Conservation (phyloP, 2,888 invertebrate genomes). For the Caenorhabditis sp. region DNA sequence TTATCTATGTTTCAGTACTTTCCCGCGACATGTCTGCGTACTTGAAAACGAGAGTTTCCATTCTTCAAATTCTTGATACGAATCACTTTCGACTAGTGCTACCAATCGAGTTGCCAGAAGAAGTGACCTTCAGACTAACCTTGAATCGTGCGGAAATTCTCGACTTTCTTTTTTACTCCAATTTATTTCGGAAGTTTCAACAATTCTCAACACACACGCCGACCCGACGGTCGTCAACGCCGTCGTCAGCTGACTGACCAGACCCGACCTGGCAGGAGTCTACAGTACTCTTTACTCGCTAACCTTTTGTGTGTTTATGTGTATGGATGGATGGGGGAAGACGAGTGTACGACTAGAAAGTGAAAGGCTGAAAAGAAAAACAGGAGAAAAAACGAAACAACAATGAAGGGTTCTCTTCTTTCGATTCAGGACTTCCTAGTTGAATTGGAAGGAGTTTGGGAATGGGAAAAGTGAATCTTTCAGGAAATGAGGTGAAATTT, state of each 20-base stretch:
- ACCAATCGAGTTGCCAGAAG: neutral
- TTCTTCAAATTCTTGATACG: constrained; percentile 29
- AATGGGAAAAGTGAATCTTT: neutral
- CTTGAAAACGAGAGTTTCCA: neutral
- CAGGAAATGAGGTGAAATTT: neutral
- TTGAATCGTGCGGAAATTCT: constrained; percentile 42
- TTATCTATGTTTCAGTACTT: neutral
- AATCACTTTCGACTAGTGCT: constrained; percentile 23
- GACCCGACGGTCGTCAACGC: constrained; percentile 8
- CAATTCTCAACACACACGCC: constrained; percentile 7
- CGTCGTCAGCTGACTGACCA: constrained; percentile 58
- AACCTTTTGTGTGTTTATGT: constrained; percentile 58
- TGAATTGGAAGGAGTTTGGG: neutral
- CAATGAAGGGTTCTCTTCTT: constrained; percentile 23
- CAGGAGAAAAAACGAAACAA: constrained; percentile 36
- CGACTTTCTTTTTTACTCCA: constrained; percentile 33
- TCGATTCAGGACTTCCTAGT: neutral
- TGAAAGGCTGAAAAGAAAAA: constrained; percentile 57
- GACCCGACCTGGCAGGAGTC: constrained; percentile 22
- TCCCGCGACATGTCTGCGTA: neutral
- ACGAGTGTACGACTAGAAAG: constrained; percentile 46
- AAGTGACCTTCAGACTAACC: constrained; percentile 39
- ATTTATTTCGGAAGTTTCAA: constrained; percentile 23
- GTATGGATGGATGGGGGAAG: constrained; percentile 9
- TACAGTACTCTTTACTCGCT: constrained; percentile 54